phyloP scores from a whole-genome alignment of 53 echinoderm and acorn worm genomes.

The Echinarachnius parma region DNA sequence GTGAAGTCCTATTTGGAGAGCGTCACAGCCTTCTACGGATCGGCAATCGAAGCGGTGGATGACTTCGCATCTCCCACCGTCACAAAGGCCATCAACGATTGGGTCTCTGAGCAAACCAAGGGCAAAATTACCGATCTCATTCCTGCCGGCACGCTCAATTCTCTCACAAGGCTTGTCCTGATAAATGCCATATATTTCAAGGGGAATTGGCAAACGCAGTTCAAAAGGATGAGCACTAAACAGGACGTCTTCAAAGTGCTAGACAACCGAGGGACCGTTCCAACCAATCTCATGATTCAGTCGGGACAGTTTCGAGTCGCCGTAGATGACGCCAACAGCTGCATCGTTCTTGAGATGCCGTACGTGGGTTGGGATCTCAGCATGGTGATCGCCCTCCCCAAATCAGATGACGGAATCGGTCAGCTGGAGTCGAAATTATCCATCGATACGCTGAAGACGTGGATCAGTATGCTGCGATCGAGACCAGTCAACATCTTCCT shows the following conservation, averaged over 20 bases:
- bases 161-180: conserved; percentile 65
- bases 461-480: conserved; percentile 16
- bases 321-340: conserved; percentile 44
- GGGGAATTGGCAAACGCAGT: conserved; percentile 80
- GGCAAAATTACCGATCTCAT: conserved; percentile 69
- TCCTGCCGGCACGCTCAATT: conserved; percentile 49
- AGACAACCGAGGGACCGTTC: conserved; percentile 30
- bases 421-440: conserved; percentile 53
- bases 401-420: conserved; percentile 51
- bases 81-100: conserved; percentile 58
- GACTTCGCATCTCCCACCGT: conserved; percentile 8
- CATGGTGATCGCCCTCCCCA: conserved; percentile 71
- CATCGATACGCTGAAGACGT: conserved; percentile 34
- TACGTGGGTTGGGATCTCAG: conserved; percentile 66
- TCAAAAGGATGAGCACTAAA: too few relatives aligned
- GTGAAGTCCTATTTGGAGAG: conserved; percentile 45
- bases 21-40: conserved; percentile 42
- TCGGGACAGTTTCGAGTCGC: conserved; percentile 39
- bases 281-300: conserved; percentile 68
- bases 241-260: not conserved
- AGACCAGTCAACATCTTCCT: conserved; percentile 52
- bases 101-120: conserved; percentile 78
- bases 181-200: conserved; percentile 94
- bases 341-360: conserved; percentile 71
- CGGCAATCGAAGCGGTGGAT: conserved; percentile 28